These are phyloP conservation scores for Griposia aprilina DNA, from an alignment of 2,888 invertebrate species.

Conservation along the genomic window DNA sequence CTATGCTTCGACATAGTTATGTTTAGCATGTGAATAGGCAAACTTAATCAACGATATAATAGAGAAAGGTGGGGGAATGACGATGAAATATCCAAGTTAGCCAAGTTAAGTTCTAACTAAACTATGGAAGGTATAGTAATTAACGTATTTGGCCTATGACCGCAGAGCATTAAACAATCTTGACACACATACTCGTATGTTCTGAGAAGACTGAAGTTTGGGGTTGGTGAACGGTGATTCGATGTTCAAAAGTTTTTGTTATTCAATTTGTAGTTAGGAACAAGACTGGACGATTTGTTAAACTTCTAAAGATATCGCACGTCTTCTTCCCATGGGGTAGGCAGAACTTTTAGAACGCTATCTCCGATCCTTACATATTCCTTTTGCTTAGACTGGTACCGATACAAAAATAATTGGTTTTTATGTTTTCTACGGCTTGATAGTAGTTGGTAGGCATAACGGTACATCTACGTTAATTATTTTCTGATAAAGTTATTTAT, in stretches of 20 bases:
- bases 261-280: not conserved
- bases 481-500: not conserved
- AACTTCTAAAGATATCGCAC: not conserved
- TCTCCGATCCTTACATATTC: no score
- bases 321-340: no score
- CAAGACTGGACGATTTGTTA: not conserved
- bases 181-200: slow-evolving; percentile 1
- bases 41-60: slow-evolving; percentile 44
- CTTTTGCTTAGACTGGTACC: no score
- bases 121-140: slow-evolving; percentile 32
- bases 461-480: no score
- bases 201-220: slow-evolving; percentile 2
- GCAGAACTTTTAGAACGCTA: no score
- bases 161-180: slow-evolving; percentile 23
- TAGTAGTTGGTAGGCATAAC: not conserved
- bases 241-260: not conserved
- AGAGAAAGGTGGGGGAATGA: slow-evolving; percentile 20
- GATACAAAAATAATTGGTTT: not conserved
- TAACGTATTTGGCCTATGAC: slow-evolving; percentile 27
- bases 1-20: slow-evolving; percentile 28
- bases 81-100: slow-evolving; percentile 31
- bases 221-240: not conserved
- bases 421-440: not conserved
- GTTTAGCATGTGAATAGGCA: slow-evolving; percentile 31
- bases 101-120: slow-evolving; percentile 22